Evolutionary conservation across 92 coral and sea anemone species (phyloP).

Genomic region (Zoanthus sociatus): DNA sequence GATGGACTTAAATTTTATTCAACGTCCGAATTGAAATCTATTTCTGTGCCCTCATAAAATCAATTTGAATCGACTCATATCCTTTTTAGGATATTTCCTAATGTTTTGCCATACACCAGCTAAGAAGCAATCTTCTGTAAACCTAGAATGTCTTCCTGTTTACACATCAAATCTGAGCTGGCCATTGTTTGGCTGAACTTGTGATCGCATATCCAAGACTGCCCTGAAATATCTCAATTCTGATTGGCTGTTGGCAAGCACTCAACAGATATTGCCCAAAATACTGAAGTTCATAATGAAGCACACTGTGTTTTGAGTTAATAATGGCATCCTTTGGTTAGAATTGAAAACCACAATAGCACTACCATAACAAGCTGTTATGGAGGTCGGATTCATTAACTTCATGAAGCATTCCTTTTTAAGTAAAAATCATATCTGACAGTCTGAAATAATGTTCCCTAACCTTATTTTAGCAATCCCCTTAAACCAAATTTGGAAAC

Average conservation of each 20-base stretch:
- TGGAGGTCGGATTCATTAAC: background rate
- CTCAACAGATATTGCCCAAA: background rate
- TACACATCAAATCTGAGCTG: constrained; percentile 36
- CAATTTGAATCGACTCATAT: too few relatives aligned
- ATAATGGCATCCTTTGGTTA: background rate
- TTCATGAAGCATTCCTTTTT: background rate
- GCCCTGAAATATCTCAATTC: background rate
- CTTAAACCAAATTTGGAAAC: constrained; percentile 12
- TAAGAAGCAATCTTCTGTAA: constrained; percentile 1
- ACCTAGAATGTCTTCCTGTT: constrained; percentile 41
- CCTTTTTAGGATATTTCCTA: constrained; percentile 2
- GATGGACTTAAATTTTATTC: too few relatives aligned
- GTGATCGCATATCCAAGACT: background rate
- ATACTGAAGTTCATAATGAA: background rate
- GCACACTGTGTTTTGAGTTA: background rate
- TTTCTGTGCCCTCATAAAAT: too few relatives aligned
- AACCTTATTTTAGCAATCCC: constrained; percentile 10
- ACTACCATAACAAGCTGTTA: too few relatives aligned
- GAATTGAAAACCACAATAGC: background rate
- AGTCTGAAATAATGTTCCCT: background rate
- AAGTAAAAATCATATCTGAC: background rate
- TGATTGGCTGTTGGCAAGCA: constrained; percentile 4
- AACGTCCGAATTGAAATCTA: too few relatives aligned
- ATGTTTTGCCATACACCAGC: background rate
- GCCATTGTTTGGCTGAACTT: background rate